These are phyloP conservation scores for Harpegnathos saltator DNA, from an alignment of 1,140 invertebrate genomes.

Conservation along the genomic window DNA sequence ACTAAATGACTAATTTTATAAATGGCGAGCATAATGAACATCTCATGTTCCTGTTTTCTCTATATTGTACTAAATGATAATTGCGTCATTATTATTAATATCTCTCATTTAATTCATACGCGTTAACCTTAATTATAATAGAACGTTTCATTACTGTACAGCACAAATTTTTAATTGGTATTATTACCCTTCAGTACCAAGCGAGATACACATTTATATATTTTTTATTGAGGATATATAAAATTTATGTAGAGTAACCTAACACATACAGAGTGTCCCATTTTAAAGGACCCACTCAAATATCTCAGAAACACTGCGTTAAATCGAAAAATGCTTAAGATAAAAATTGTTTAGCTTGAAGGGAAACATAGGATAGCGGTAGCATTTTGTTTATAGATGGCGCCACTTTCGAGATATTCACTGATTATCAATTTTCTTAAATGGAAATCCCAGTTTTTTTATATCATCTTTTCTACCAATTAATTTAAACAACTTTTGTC, in stretches of 20 bases:
- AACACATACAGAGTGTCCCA: no score
- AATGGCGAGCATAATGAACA: slow-evolving; percentile 14
- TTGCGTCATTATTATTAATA: slow-evolving; percentile 12
- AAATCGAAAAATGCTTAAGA: no score
- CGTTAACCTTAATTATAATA: not conserved
- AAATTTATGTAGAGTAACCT: not conserved
- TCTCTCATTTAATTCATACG: not conserved
- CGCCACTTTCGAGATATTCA: no score
- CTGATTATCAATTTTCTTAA: no score
- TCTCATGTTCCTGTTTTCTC: not conserved
- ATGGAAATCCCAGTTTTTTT: no score
- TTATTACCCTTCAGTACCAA: not conserved
- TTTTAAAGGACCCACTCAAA: no score
- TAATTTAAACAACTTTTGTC: no score
- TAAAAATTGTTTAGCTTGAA: no score
- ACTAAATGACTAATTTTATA: not conserved
- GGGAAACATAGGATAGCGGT: no score
- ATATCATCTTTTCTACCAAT: no score
- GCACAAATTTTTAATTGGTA: not conserved
- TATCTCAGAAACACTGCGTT: no score
- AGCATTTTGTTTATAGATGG: no score
- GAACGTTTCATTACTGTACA: not conserved
- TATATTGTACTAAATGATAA: not conserved
- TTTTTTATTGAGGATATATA: not conserved
- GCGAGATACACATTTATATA: slow-evolving; percentile 3